A percentile compares a stretch with the other conserved stretches of the same genome.
These are phyloP conservation scores for Leucoraja erinaceus DNA, from an alignment of 2,113 vertebrate species.

Conservation along the genomic window DNA sequence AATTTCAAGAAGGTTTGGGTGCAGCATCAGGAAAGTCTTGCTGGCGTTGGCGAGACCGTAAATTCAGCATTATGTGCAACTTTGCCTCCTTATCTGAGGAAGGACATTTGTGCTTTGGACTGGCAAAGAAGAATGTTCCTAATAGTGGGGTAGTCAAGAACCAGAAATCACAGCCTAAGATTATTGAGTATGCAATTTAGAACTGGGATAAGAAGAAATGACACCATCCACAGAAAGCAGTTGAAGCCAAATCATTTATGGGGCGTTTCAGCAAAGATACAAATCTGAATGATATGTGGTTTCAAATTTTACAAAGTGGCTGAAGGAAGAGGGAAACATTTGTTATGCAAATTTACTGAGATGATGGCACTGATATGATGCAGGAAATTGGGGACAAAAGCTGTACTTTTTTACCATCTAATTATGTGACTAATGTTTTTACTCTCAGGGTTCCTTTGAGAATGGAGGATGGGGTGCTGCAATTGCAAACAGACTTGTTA, in stretches of 20 bases:
- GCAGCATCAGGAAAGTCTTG: too few relatives aligned
- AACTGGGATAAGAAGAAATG: too few relatives aligned
- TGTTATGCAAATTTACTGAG: neutral
- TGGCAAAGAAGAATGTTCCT: too few relatives aligned
- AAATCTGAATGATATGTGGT: neutral
- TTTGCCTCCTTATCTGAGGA: too few relatives aligned
- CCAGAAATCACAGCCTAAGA: too few relatives aligned
- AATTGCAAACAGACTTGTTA: constrained; percentile 70
- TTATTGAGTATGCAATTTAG: too few relatives aligned
- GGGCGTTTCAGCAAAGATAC: neutral
- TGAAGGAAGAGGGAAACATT: neutral
- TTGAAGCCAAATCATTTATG: neutral
- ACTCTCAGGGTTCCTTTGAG: constrained; percentile 74
- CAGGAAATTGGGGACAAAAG: neutral
- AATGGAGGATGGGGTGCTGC: constrained; percentile 73
- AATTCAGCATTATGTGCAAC: too few relatives aligned
- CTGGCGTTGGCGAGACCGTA: too few relatives aligned
- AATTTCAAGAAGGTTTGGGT: too few relatives aligned
- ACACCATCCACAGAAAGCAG: too few relatives aligned
- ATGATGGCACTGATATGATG: neutral
- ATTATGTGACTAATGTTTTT: constrained; percentile 40
- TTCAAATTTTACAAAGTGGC: neutral
- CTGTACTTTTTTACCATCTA: neutral
- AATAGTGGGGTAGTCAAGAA: too few relatives aligned
- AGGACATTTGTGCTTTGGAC: too few relatives aligned